Base-by-base conservation (phyloP, 2,797 vertebrate species). In the Labeo calbasu region DNA sequence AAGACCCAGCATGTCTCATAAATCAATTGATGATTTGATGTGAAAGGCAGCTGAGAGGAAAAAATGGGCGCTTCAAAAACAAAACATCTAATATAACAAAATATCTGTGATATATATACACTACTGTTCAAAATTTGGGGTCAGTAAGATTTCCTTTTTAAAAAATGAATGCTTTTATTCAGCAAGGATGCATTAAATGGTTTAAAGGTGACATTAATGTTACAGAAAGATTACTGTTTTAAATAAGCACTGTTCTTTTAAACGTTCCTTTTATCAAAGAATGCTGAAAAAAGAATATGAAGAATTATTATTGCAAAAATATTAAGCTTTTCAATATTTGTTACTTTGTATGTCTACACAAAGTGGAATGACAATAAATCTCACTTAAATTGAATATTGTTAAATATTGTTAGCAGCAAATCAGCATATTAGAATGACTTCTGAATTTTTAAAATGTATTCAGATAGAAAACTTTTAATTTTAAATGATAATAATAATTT, bases 21-120 rank as follows among this genome's bases (percentile, higher is more conserved):
- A 53, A 85, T 86, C 17, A 71, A 83, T 85, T 71, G 71, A 10
- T 36, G 28, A 57, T 12, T 50, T 80, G 57, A 14, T 80, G 63
- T 21, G 68, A 66, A 48, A 51, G n/a, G 57, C 57, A 63, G 77
- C 59, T 48, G 40, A 65, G 17, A 17, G 76, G 17, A 66, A 48
- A 73, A 59, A 71, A 25, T 21, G 25, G 51, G 61, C 51, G 9
- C 25, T 32, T 17, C 17, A 5, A 28, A 32, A 66, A 48, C 61
- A 14, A 75, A 75, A 21, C 7, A 53, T 73, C 25, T 40, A 68
- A 40, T 68, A 8, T 28, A 65, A 57, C 53, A 21, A 55, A 10
- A 55, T 21, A 55, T 55, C 53, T 55, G 19, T 55, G 5, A 40
- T 7, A 40, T 55, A 3, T 55, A 21, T 21, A 55, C 17, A 55